phyloP scores from a whole-genome alignment of 2,113 vertebrate species.

The Porphyrio hochstetteri region DNA sequence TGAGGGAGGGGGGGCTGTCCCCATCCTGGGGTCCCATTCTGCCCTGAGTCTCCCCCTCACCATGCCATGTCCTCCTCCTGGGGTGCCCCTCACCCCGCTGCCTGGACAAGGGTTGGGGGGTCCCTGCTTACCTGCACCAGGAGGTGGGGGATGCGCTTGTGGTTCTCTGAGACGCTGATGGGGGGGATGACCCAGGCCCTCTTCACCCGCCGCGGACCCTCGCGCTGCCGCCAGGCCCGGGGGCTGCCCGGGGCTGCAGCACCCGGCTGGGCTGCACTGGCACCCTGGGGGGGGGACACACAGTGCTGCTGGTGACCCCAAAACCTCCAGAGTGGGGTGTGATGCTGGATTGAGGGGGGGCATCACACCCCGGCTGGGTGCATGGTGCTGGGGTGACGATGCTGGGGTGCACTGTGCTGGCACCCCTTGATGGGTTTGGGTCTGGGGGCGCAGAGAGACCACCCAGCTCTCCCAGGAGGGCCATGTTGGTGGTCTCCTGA shows the following conservation, averaged over 20 bases:
- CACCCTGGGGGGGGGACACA: constrained; percentile 23
- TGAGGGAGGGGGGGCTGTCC: not conserved
- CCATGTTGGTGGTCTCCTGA: fast-evolving
- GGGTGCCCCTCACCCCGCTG: fast-evolving
- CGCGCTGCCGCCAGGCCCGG: constrained; percentile 71
- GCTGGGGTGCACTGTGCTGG: not conserved
- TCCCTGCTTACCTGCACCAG: constrained; percentile 87
- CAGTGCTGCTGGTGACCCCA: not conserved
- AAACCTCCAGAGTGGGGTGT: not conserved
- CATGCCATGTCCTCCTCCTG: not conserved
- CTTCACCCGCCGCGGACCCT: constrained; percentile 75
- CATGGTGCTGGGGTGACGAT: not conserved
- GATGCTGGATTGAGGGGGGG: not conserved
- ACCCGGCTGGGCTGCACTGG: not conserved
- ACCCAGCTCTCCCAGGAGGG: not conserved
- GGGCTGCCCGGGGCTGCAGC: not conserved
- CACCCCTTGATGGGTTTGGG: not conserved
- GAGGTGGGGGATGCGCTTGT: constrained; percentile 88
- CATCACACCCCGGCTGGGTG: not conserved
- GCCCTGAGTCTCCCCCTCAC: not conserved
- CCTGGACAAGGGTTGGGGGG: too few relatives aligned
- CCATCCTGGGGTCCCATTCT: not conserved
- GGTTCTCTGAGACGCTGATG: constrained; percentile 91
- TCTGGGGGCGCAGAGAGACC: fast-evolving
- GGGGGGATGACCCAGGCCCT: constrained; percentile 97